Evolutionary conservation across 2,797 vertebrate genomes (phyloP).

Genomic region (Mormyrops attenuatus): DNA sequence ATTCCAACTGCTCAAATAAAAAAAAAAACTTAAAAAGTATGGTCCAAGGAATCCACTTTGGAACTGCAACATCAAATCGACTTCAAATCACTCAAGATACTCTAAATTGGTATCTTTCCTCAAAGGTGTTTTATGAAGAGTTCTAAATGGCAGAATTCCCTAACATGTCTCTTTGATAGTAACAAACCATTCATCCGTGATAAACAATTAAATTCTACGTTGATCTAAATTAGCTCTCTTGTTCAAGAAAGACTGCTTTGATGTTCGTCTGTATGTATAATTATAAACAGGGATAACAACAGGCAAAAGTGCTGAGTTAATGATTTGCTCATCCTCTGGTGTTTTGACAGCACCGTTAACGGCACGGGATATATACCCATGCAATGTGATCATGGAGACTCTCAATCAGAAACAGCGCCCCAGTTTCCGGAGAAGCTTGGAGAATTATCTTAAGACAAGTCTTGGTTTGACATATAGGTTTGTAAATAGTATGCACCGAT

Average conservation of each 20-base stretch:
- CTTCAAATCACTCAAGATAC: background rate
- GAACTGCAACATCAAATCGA: background rate
- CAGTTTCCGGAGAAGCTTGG: background rate
- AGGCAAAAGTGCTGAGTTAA: background rate
- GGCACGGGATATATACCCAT: background rate
- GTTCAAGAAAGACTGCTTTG: background rate
- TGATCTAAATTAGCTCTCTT: background rate
- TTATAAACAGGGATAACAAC: background rate
- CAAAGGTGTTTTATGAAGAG: conserved; percentile 6
- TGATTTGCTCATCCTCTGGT: background rate
- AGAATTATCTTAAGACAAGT: background rate
- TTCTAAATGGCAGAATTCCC: background rate
- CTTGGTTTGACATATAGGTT: background rate
- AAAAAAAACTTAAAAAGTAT: no score
- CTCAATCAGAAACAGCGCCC: background rate
- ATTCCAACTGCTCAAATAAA: background rate
- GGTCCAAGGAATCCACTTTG: background rate
- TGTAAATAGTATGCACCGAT: background rate
- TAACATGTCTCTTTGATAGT: conserved; percentile 1
- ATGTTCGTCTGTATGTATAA: background rate
- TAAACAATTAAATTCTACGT: background rate
- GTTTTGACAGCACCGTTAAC: background rate
- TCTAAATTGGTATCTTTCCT: background rate
- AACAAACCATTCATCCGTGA: background rate
- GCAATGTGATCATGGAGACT: background rate